phyloP scores from a whole-genome alignment of 1,140 invertebrate genomes.

The Ptiloglossa arizonensis region DNA sequence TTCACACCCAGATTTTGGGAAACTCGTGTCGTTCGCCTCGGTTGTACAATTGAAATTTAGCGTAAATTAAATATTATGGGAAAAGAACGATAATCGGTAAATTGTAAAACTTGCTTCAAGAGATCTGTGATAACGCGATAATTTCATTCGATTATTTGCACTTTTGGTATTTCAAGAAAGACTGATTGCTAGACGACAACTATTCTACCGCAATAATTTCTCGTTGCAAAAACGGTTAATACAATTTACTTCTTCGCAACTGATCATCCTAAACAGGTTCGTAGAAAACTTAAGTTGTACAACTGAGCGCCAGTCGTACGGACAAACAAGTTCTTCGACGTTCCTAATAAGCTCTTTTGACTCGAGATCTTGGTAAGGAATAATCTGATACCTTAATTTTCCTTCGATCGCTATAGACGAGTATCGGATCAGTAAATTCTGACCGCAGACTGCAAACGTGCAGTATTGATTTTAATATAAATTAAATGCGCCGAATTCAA shows the following conservation, averaged over 20 bases:
- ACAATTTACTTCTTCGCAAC: neutral
- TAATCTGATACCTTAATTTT: slow-evolving; percentile 28
- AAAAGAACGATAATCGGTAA: neutral
- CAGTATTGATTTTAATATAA: slow-evolving; percentile 3
- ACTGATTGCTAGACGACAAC: slow-evolving; percentile 13
- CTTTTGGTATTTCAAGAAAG: slow-evolving; percentile 36
- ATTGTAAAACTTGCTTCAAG: neutral
- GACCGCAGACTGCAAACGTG: slow-evolving; percentile 56
- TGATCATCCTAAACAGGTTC: neutral
- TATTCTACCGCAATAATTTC: neutral
- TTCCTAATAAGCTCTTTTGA: slow-evolving; percentile 49
- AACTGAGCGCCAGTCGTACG: neutral
- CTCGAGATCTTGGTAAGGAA: slow-evolving; percentile 29
- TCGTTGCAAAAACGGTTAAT: neutral
- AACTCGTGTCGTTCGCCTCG: slow-evolving; percentile 29
- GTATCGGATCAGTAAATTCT: slow-evolving; percentile 42
- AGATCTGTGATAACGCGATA: neutral
- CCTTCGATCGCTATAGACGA: slow-evolving; percentile 17
- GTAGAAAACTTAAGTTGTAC: slow-evolving; percentile 3
- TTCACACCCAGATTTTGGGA: slow-evolving; percentile 14
- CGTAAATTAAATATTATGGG: slow-evolving; percentile 1
- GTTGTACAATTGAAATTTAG: neutral
- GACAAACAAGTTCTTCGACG: neutral
- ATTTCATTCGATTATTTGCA: neutral
- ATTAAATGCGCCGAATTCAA: neutral